phyloP scores from a whole-genome alignment of 2,888 invertebrate species.

The Eristalinus sepulchralis region DNA sequence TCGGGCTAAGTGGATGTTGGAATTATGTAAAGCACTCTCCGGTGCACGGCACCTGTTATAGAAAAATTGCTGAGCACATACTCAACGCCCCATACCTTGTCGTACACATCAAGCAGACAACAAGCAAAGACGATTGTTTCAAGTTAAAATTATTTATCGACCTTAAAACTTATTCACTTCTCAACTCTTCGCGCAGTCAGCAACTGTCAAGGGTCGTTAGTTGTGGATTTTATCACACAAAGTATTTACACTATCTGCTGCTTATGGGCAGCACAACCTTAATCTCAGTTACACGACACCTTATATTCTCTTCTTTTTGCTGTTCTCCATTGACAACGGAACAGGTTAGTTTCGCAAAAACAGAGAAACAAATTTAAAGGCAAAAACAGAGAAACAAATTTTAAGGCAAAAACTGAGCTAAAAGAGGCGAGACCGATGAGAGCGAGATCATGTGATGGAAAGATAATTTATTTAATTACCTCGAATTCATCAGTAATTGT shows the following conservation, averaged over 20 bases:
- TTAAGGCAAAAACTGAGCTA: not conserved
- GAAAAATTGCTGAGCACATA: constrained; percentile 20
- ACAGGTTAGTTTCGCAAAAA: constrained; percentile 24
- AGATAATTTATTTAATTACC: constrained; percentile 51
- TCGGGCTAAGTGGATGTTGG: constrained; percentile 28
- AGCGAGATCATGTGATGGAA: constrained; percentile 56
- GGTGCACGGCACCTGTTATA: constrained; percentile 52
- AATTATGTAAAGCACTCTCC: constrained; percentile 58
- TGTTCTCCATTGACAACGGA: constrained; percentile 4
- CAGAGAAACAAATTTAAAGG: not conserved
- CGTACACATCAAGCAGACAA: not conserved
- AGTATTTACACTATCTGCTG: constrained; percentile 11
- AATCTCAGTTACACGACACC: constrained; percentile 23
- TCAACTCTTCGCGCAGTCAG: constrained; percentile 7
- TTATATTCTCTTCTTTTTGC: not conserved
- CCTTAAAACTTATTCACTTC: constrained; percentile 8
- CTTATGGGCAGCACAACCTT: constrained; percentile 13
- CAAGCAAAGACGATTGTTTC: constrained; percentile 19
- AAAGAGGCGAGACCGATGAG: not conserved
- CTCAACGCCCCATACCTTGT: not conserved
- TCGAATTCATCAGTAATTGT: constrained; percentile 6
- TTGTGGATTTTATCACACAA: constrained; percentile 20
- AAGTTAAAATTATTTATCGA: constrained; percentile 51
- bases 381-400: not conserved
- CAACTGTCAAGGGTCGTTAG: constrained; percentile 1